Base-by-base conservation (phyloP, 1,140 invertebrate species). In the Eriosoma lanigerum region DNA sequence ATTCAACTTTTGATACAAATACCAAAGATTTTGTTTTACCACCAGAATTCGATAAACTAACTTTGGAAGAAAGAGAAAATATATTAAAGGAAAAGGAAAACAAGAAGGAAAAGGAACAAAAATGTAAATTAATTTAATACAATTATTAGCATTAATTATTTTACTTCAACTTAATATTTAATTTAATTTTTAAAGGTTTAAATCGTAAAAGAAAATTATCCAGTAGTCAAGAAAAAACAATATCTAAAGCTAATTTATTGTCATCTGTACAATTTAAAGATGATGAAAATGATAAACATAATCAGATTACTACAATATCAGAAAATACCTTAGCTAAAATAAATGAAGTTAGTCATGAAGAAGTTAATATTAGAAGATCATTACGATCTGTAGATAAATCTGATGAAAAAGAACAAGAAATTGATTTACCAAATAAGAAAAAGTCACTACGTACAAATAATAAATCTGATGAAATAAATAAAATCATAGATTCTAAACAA, bases 321-420 rank as follows among this genome's bases (percentile, higher is more conserved):
- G 70, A 73, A 17, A 73, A 1, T 21, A 10, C 1, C 26, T 8
- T n/a, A 38, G 50, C 19, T 12, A 56, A 75, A 38, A 21, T 19
- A 15, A 38, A 13, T 32, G 52, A 54, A n/a, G 17, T 54, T 32
- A 48, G 29, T 9, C 46, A 9, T 62, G 52, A 58, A 3, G 75
- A 78, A 29, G 38, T 26, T 60, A 60, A 54, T 60, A 60, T 54
- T 12, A 60, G 75, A 78, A 78, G 73, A 60, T 78, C 75, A 44
- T 78, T 78, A 38, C 75, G 75, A 1, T 48, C 38, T 24, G 46
- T 62, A 60, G 73, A 76, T 0, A 76, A 76, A 60, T 6, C 24
- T 19, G 54, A 76, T 10, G 68, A 72, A 4, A 52, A 52, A 72
- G 64, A 66, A 44, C 10, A 15, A 19, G 68, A 68, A 68, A 15